Base-by-base conservation (phyloP, 2,113 vertebrate genomes). In the Hassar affinis region DNA sequence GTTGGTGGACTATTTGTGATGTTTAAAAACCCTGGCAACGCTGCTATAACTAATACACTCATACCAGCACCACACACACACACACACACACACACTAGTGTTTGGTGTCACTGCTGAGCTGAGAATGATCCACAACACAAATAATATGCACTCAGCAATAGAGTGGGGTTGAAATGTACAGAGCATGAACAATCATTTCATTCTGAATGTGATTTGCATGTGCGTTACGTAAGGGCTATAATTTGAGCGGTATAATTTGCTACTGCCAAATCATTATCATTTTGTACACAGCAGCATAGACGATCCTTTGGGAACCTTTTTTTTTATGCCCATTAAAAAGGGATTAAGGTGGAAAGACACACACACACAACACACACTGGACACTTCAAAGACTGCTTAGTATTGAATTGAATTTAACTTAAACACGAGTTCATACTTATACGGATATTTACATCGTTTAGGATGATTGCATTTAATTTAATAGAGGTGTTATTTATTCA, bases 321-420 rank as follows among this genome's bases (percentile, higher is more conserved):
- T 87, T 84, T 86, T 86, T 86, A 90, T 22, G 30, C 59, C 85
- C 90, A 93, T 94, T 94, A 93, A 93, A 94, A 94, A 80, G 90
- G 93, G 93, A 94, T 93, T 94, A 94, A 90, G 87, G 89, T 91
- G 85, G 90, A 86, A 77, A 77, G 4, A 25, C 10, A 51, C 71
- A 75, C 27, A 54, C 45, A 72, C n/a, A 18, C 71, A 51, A 27
- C 62, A n/a, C 47, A 47, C 57, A 52, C 79, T 79, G 80, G 33
- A 52, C 57, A 83, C 75, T 59, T 75, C 54, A 74, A 75, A 75
- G 56, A 47, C 72, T 61, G 22, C 33, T 56, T 69, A 11, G 64
- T 69, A 15, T 69, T 81, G 51, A 9, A 54, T 76, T 76, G 4
- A 54, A 54, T 30, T 52, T 33, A 75, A 33, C 30, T 33, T 76